phyloP scores from a whole-genome alignment of 2,797 vertebrate species.

The Aphelocoma californica region DNA sequence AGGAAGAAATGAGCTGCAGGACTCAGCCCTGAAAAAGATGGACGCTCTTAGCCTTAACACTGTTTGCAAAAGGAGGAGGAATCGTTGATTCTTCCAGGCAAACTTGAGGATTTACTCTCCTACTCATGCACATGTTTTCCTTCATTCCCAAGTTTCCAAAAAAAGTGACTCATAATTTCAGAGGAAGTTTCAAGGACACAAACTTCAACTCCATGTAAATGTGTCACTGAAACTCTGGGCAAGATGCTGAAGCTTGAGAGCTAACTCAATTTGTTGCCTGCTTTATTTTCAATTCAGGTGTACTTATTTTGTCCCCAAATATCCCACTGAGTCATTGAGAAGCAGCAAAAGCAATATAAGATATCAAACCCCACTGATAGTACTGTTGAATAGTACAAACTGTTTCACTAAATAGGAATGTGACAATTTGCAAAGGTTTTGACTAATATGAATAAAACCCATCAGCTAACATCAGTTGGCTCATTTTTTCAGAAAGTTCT shows the following conservation, averaged over 20 bases:
- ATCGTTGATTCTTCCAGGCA: neutral
- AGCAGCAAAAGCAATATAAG: neutral
- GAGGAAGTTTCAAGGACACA: neutral
- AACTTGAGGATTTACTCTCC: neutral
- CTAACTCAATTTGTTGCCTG: neutral
- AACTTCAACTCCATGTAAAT: neutral
- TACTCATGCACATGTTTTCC: neutral
- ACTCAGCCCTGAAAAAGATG: neutral
- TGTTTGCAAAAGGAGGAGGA: neutral
- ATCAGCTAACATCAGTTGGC: neutral
- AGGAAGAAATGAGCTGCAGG: neutral
- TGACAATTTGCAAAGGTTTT: neutral
- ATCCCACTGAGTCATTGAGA: neutral
- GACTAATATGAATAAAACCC: neutral
- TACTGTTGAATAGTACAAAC: neutral
- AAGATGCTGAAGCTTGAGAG: neutral
- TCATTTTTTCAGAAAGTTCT: neutral
- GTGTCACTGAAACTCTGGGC: neutral
- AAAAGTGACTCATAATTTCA: neutral
- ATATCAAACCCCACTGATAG: neutral
- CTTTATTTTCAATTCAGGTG: neutral
- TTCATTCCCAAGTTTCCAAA: neutral
- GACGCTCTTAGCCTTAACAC: neutral
- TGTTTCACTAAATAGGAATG: neutral
- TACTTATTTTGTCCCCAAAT: neutral